These are phyloP conservation scores for Crematogaster levior DNA, from an alignment of 2,888 invertebrate genomes.

Conservation along the genomic window DNA sequence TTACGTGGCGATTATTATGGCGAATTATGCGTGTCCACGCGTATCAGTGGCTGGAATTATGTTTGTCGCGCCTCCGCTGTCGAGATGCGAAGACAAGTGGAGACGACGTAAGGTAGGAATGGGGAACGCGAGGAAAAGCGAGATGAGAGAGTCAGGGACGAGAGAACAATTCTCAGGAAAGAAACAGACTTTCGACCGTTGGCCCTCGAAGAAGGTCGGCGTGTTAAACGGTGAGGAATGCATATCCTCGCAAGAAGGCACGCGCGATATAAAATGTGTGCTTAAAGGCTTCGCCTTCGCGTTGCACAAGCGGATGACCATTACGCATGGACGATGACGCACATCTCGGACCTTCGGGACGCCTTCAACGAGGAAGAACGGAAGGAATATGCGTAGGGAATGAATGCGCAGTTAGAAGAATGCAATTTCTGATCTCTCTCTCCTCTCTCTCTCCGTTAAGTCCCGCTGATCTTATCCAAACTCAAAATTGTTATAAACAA, in stretches of 20 bases:
- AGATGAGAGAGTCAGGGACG: neutral
- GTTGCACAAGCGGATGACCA: slow-evolving; percentile 43
- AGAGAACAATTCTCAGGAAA: slow-evolving; percentile 2
- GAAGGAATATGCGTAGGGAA: slow-evolving; percentile 6
- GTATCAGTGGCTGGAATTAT: neutral
- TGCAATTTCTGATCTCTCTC: neutral
- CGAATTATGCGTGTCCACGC: slow-evolving; percentile 11
- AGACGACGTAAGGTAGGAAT: slow-evolving; percentile 23
- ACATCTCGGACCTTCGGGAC: slow-evolving; percentile 14
- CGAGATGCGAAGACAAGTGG: neutral
- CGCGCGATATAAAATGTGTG: slow-evolving; percentile 38
- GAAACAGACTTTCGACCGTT: slow-evolving; percentile 8
- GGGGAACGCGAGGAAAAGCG: slow-evolving; percentile 8
- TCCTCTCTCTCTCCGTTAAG: too few relatives aligned
- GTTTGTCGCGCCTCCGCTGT: slow-evolving; percentile 9
- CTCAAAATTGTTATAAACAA: neutral
- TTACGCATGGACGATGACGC: slow-evolving; percentile 31
- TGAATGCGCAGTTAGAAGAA: neutral
- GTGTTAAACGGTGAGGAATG: slow-evolving; percentile 36
- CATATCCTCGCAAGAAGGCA: slow-evolving; percentile 54
- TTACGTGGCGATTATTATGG: slow-evolving; percentile 10
- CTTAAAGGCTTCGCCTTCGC: slow-evolving; percentile 43
- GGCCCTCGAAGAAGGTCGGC: slow-evolving; percentile 50
- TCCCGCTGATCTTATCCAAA: neutral
- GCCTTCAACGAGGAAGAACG: neutral